Conservation (phyloP, 2,888 invertebrate species). For the Callosobruchus maculatus region DNA sequence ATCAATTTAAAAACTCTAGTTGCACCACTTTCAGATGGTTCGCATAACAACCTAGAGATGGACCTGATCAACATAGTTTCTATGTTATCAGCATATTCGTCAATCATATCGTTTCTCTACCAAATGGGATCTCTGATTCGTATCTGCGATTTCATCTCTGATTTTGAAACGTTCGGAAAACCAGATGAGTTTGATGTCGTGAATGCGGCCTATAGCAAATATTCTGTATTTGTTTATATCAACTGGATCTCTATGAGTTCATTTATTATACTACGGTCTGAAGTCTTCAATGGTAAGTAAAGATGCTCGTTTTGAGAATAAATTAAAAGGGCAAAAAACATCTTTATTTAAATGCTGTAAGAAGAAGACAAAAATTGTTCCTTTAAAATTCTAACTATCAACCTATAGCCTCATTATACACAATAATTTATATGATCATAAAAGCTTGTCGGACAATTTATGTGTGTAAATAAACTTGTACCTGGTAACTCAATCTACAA, state of each 20-base stretch:
- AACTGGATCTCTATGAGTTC: slow-evolving; percentile 12
- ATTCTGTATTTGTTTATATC: slow-evolving; percentile 10
- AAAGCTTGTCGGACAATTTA: too few relatives aligned
- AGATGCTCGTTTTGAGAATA: too few relatives aligned
- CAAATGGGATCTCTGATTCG: slow-evolving; percentile 8
- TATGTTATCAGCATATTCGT: slow-evolving; percentile 8
- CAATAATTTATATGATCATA: too few relatives aligned
- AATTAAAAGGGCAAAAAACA: too few relatives aligned
- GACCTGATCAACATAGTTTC: slow-evolving; percentile 14
- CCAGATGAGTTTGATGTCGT: slow-evolving; percentile 15
- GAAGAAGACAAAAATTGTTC: too few relatives aligned
- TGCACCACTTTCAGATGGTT: slow-evolving; percentile 8
- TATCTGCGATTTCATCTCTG: slow-evolving; percentile 12
- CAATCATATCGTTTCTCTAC: slow-evolving; percentile 10
- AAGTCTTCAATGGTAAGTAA: slow-evolving; percentile 8
- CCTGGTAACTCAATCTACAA: too few relatives aligned
- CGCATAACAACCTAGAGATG: slow-evolving; percentile 12
- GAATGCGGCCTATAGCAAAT: slow-evolving; percentile 12
- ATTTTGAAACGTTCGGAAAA: slow-evolving; percentile 16
- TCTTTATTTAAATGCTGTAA: too few relatives aligned
- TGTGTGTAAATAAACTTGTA: too few relatives aligned
- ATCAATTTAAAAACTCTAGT: too few relatives aligned
- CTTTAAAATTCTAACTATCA: too few relatives aligned
- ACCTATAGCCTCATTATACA: too few relatives aligned
- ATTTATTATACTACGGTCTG: slow-evolving; percentile 8